A percentile compares a stretch with the other conserved stretches of the same genome.
Evolutionary conservation across 1,140 invertebrate genomes (phyloP).

Genomic region (Matsumurasca onukii): DNA sequence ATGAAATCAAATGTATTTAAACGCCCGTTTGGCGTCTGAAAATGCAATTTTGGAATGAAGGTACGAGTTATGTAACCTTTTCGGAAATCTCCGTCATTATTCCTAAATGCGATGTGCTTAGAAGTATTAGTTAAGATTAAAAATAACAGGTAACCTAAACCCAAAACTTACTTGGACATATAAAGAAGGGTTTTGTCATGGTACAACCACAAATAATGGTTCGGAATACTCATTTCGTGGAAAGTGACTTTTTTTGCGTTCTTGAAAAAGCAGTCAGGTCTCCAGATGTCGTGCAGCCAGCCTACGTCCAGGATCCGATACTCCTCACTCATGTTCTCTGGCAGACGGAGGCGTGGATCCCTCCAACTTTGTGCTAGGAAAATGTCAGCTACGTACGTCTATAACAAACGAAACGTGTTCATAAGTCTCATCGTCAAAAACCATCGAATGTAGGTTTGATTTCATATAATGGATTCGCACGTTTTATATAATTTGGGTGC

Average conservation of each 20-base stretch:
- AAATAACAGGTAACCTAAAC: neutral
- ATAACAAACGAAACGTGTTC: conserved; percentile 24
- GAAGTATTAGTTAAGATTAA: neutral
- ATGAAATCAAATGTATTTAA: too few species aligned
- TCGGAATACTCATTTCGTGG: conserved; percentile 92
- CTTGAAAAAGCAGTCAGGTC: conserved; percentile 91
- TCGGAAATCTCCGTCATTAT: too few species aligned
- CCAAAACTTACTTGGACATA: conserved; percentile 79
- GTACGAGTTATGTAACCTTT: too few species aligned
- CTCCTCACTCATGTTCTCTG: conserved; percentile 90
- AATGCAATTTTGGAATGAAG: too few species aligned
- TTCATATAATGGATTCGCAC: too few species aligned
- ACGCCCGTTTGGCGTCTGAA: too few species aligned
- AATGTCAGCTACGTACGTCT: conserved; percentile 92
- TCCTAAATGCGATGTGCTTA: too few species aligned
- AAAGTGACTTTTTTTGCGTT: conserved; percentile 92
- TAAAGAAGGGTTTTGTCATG: conserved; percentile 88
- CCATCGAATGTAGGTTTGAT: too few species aligned
- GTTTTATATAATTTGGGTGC: too few species aligned
- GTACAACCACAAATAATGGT: conserved; percentile 90
- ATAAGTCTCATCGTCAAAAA: too few species aligned
- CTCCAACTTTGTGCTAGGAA: conserved; percentile 91
- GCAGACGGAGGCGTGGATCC: conserved; percentile 78
- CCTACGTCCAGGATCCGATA: conserved; percentile 87
- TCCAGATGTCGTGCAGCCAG: conserved; percentile 89